Base-by-base conservation (phyloP, 2,113 vertebrate genomes). In the Notarius lentiginosus region DNA sequence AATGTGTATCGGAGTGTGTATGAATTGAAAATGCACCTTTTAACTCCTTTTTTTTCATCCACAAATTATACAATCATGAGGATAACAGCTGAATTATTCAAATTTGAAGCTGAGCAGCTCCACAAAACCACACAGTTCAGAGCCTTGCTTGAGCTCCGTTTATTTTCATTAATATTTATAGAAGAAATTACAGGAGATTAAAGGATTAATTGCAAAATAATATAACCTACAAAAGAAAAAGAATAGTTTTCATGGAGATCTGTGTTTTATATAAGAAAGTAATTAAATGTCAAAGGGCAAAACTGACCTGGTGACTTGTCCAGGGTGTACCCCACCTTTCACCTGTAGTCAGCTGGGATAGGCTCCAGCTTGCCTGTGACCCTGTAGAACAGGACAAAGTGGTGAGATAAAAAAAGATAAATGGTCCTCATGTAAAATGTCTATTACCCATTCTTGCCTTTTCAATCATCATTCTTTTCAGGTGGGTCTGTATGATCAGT, bases 41-140 rank as follows among this genome's bases (percentile, higher is more conserved):
- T 14, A 2, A 47, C 41, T 7, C 20, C 17, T 49, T 66, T 76
- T 49, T 55, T 15, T 55, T 58, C 30, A 12, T 41, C 76, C 30
- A 60, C 24, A 47, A 63, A 87, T 73, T 65, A 68, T 79, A 84
- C 27, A 81, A 34, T 87, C 70, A 66, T 58, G 8, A 2, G 82
- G 58, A 82, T 72, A 79, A 70, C 30, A 76, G 83, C 60, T 55
- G 22, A 87, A 89, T 87, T 82, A 85, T 87, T 87, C 70, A 85
- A 85, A 89, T 82, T 24, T 51, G 68, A 82, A 72, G 53, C 65
- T 60, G 55, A 77, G 86, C 70, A 82, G 83, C 79, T 81, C 55
- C 24, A 27, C 73, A 83, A 70, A 75, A 41, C 81, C 49, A 49
- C 34, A 66, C 73, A 58, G 58, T 75, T 84, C 79, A 49, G 30